Conservation (phyloP, 2,113 vertebrate species). For the Acanthochromis polyacanthus region DNA sequence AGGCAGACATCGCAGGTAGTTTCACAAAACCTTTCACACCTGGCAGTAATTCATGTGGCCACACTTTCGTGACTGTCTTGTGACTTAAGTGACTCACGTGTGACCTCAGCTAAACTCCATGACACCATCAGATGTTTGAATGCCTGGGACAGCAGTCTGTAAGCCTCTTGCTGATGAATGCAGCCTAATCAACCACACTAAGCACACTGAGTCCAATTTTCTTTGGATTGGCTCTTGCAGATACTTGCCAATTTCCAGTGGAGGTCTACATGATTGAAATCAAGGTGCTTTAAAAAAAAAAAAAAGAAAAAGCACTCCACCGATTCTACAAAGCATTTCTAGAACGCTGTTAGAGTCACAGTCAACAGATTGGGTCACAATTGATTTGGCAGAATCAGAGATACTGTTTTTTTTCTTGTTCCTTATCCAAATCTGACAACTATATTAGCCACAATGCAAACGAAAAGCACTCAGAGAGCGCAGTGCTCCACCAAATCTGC, state of each 20-base stretch:
- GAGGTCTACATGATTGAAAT: conserved; percentile 16
- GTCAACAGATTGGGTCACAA: neutral
- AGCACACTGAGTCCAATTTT: conserved; percentile 5
- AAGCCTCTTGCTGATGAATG: conserved; percentile 2
- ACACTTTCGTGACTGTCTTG: neutral
- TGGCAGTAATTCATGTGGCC: conserved; percentile 10
- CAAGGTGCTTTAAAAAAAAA: neutral
- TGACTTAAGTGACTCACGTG: conserved; percentile 24
- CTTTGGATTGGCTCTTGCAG: conserved; percentile 13
- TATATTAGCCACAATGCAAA: too few relatives aligned
- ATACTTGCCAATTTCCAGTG: conserved; percentile 4
- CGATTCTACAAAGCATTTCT: neutral
- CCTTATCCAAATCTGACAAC: too few relatives aligned
- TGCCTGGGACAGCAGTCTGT: neutral
- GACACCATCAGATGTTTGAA: conserved; percentile 11
- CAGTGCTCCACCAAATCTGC: too few relatives aligned
- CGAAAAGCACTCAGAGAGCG: too few relatives aligned
- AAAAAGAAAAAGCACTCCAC: neutral
- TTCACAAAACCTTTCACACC: conserved; percentile 31
- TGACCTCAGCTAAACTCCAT: conserved; percentile 11
- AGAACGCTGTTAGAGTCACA: neutral
- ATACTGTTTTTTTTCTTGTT: too few relatives aligned
- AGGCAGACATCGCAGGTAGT: neutral
- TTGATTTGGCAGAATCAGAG: too few relatives aligned
- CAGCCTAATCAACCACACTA: neutral